Evolutionary conservation across 2,888 invertebrate genomes (phyloP).

Genomic region (Ophioninae sp.): DNA sequence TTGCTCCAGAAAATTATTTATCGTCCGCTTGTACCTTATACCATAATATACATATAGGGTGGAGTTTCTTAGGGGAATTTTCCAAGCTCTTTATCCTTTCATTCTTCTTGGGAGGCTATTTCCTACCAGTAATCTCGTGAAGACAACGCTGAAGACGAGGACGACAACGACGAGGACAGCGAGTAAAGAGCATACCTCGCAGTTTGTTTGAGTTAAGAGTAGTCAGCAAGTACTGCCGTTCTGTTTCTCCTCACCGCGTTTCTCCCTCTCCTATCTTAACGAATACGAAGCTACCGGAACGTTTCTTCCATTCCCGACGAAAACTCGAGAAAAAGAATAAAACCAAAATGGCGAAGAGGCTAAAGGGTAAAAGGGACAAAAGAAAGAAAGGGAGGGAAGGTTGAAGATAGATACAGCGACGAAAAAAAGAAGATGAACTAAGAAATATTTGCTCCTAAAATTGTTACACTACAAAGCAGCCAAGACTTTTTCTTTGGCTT

Average conservation of each 20-base stretch:
- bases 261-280: slow-evolving; percentile 66
- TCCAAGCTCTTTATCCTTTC: slow-evolving; percentile 40
- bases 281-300: slow-evolving; percentile 74
- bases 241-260: slow-evolving; percentile 5
- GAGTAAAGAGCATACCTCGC: slow-evolving; percentile 56
- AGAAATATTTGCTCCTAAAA: slow-evolving; percentile 73
- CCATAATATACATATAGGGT: not conserved
- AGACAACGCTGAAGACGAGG: slow-evolving; percentile 39
- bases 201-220: slow-evolving; percentile 77
- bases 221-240: slow-evolving; percentile 54
- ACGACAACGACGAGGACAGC: slow-evolving; percentile 35
- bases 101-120: slow-evolving; percentile 47
- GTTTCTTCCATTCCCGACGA: slow-evolving; percentile 59
- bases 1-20: slow-evolving; percentile 35
- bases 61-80: slow-evolving; percentile 19
- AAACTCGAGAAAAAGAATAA: slow-evolving; percentile 20
- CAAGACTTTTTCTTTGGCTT: not conserved
- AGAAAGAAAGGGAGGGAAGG: slow-evolving; percentile 31
- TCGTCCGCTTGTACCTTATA: slow-evolving; percentile 20
- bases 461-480: slow-evolving; percentile 66
- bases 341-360: not conserved
- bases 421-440: slow-evolving; percentile 65
- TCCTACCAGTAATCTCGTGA: slow-evolving; percentile 41
- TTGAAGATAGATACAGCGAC: slow-evolving; percentile 6
- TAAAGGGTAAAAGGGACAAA: not conserved